These are phyloP conservation scores for Laothoe populi DNA, from an alignment of 2,888 invertebrate genomes.

Conservation along the genomic window DNA sequence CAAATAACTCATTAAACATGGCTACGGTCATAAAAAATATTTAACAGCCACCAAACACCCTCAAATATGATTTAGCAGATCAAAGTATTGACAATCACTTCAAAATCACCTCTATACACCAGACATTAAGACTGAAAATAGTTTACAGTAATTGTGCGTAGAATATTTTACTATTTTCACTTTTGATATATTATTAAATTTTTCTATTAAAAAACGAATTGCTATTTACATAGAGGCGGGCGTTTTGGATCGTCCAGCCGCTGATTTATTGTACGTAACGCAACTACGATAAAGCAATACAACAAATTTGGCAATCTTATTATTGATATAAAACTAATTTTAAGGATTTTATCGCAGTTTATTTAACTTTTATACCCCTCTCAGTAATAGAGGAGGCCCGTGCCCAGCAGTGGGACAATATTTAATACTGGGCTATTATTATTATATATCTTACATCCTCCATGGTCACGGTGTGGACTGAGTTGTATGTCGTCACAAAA, in stretches of 20 bases:
- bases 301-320: too few relatives aligned
- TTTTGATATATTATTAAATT: constrained; percentile 43
- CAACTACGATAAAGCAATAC: too few relatives aligned
- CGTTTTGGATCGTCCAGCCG: constrained; percentile 3
- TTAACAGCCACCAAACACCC: background rate
- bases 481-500: too few relatives aligned
- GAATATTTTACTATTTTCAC: constrained; percentile 68
- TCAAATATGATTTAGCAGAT: background rate
- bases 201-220: constrained; percentile 27
- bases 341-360: too few relatives aligned
- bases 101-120: background rate
- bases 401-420: too few relatives aligned
- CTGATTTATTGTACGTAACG: constrained; percentile 20
- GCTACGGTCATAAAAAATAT: background rate
- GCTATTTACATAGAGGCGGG: constrained; percentile 28
- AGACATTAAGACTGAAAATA: constrained; percentile 4
- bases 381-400: too few relatives aligned
- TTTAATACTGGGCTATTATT: too few relatives aligned
- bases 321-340: too few relatives aligned
- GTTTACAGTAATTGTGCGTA: constrained; percentile 52
- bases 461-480: too few relatives aligned
- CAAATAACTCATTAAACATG: background rate
- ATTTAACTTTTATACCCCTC: too few relatives aligned
- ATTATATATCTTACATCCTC: too few relatives aligned
- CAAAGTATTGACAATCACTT: constrained; percentile 5